phyloP scores from a whole-genome alignment of 2,888 invertebrate species.

The Scaeva pyrastri region DNA sequence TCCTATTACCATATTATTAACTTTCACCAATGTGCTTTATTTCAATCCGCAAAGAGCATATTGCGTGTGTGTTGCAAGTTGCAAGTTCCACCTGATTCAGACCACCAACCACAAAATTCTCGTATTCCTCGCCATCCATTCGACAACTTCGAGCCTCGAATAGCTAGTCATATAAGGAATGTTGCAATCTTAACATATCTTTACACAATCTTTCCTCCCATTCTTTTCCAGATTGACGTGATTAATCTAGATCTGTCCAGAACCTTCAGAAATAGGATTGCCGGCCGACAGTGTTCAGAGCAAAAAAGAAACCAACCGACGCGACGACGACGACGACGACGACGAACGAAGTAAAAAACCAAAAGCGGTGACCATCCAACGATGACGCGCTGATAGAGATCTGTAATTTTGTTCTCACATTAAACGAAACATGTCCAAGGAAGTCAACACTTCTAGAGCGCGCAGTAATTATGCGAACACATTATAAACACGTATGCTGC shows the following conservation, averaged over 20 bases:
- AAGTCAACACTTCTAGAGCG: conserved; percentile 60
- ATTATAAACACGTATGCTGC: conserved; percentile 64
- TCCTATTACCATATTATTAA: background rate
- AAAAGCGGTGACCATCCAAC: conserved; percentile 47
- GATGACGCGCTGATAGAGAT: conserved; percentile 71
- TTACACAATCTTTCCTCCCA: conserved; percentile 34
- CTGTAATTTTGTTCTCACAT: conserved; percentile 74
- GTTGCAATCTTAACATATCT: conserved; percentile 22
- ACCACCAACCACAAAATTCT: background rate
- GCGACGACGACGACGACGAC: background rate
- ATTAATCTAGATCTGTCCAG: conserved; percentile 68
- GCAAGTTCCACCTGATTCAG: background rate
- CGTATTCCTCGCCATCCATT: background rate
- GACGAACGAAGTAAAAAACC: background rate
- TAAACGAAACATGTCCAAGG: conserved; percentile 72
- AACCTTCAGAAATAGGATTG: conserved; percentile 28
- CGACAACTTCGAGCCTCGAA: background rate
- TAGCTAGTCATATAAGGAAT: conserved; percentile 24
- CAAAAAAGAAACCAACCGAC: background rate
- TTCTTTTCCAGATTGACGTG: conserved; percentile 43
- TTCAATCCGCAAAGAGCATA: background rate
- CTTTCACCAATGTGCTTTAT: background rate
- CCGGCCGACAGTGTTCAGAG: conserved; percentile 19
- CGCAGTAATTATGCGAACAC: conserved; percentile 63
- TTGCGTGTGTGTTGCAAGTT: background rate